Conservation (phyloP, 2,113 vertebrate species). For the Sterrhoptilus dennistouni region DNA sequence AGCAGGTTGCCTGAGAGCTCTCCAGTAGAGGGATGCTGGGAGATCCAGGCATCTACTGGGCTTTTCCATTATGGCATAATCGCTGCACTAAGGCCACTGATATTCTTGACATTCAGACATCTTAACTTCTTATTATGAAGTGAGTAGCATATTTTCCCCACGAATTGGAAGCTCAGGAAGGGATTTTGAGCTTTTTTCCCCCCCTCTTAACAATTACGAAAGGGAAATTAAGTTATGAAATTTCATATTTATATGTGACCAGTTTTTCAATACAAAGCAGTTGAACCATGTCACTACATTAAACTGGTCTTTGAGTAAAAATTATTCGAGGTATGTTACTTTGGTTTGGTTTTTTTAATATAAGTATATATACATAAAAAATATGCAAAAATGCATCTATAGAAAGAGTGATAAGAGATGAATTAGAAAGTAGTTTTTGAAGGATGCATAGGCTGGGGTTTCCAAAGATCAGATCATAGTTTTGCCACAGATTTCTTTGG, state of each 20-base stretch:
- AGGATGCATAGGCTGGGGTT: neutral
- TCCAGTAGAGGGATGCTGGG: constrained; percentile 65
- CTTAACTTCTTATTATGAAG: constrained; percentile 65
- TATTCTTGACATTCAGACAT: constrained; percentile 47
- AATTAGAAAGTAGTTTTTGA: neutral
- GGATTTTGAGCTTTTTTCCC: neutral
- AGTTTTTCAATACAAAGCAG: neutral
- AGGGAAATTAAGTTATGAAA: constrained; percentile 34
- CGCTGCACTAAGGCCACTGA: neutral
- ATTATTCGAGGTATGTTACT: neutral
- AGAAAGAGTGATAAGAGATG: neutral
- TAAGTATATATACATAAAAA: neutral
- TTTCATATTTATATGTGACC: neutral
- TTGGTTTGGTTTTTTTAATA: neutral
- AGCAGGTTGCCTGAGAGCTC: constrained; percentile 69
- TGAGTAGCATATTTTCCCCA: neutral
- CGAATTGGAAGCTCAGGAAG: neutral
- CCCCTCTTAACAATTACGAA: neutral
- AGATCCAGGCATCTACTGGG: constrained; percentile 59
- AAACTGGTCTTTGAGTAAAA: neutral
- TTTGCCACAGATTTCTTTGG: neutral
- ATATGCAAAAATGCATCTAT: neutral
- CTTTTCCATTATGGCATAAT: constrained; percentile 53
- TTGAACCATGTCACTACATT: neutral
- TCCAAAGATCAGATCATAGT: neutral